A percentile compares a stretch with the other conserved stretches of the same genome.
Evolutionary conservation across 2,888 invertebrate species (phyloP).

Genomic region (Xanthorhoe designata): DNA sequence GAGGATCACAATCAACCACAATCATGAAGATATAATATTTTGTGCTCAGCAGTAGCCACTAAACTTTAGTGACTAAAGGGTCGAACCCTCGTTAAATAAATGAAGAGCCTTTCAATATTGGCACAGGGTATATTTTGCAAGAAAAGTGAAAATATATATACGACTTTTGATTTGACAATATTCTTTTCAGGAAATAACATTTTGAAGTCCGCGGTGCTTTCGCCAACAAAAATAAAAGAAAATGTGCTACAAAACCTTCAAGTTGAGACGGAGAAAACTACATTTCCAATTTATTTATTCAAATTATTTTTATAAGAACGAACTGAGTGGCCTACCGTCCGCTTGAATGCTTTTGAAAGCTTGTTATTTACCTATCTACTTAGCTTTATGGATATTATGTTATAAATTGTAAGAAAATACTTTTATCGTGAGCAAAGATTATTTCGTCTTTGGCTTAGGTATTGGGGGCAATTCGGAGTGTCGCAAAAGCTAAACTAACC

Average conservation of each 20-base stretch:
- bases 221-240: slow-evolving; percentile 15
- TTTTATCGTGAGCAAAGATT: neutral
- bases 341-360: slow-evolving; percentile 2
- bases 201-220: slow-evolving; percentile 3
- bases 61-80: slow-evolving; percentile 15
- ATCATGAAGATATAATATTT: slow-evolving; percentile 22
- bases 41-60: slow-evolving; percentile 12
- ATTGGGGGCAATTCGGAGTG: no score
- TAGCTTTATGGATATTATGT: neutral
- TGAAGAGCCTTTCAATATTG: neutral
- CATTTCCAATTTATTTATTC: slow-evolving; percentile 17
- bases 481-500: no score
- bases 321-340: neutral
- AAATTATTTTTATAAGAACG: slow-evolving; percentile 8
- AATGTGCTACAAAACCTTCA: neutral
- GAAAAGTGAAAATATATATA: neutral
- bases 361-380: slow-evolving; percentile 7
- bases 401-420: neutral
- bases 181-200: slow-evolving; percentile 18
- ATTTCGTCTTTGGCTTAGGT: no score
- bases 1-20: slow-evolving; percentile 17
- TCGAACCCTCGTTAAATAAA: neutral
- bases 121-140: slow-evolving; percentile 1
- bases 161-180: slow-evolving; percentile 20
- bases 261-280: slow-evolving; percentile 1